Evolutionary conservation across 2,888 invertebrate species (phyloP).

Genomic region (Hypsopygia costalis): DNA sequence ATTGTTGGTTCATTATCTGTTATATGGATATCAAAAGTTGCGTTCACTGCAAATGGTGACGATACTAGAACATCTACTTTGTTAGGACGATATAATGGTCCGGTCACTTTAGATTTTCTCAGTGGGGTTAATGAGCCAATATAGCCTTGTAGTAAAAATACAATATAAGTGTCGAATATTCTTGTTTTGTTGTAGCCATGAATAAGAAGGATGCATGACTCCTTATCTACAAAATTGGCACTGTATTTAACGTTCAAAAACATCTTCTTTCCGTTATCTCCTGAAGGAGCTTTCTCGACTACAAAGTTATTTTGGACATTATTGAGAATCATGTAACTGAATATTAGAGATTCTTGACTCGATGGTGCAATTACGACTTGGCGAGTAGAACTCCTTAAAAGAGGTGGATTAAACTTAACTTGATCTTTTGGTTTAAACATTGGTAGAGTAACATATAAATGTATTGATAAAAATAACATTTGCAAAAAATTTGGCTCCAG

Average conservation of each 20-base stretch:
- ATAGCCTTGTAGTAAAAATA: conserved; percentile 52
- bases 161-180: conserved; percentile 65
- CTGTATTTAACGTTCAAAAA: conserved; percentile 54
- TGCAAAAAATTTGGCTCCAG: conserved; percentile 75
- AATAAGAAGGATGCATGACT: conserved; percentile 52
- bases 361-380: conserved; percentile 56
- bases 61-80: conserved; percentile 57
- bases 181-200: conserved; percentile 70
- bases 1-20: conserved; percentile 58
- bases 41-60: conserved; percentile 48
- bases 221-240: conserved; percentile 56
- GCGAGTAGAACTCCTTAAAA: conserved; percentile 60
- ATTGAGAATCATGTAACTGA: conserved; percentile 50
- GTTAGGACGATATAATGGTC: conserved; percentile 58
- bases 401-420: conserved; percentile 63
- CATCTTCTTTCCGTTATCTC: conserved; percentile 59
- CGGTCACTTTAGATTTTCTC: conserved; percentile 62
- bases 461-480: conserved; percentile 79
- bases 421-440: conserved; percentile 66
- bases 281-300: conserved; percentile 52
- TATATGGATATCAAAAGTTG: conserved; percentile 41
- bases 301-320: conserved; percentile 51
- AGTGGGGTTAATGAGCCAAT: conserved; percentile 49
- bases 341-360: conserved; percentile 59
- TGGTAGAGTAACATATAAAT: conserved; percentile 78